A percentile compares a stretch with the other conserved stretches of the same genome.
phyloP scores from a whole-genome alignment of 2,888 invertebrate species.

The Rhamnusium bicolor region DNA sequence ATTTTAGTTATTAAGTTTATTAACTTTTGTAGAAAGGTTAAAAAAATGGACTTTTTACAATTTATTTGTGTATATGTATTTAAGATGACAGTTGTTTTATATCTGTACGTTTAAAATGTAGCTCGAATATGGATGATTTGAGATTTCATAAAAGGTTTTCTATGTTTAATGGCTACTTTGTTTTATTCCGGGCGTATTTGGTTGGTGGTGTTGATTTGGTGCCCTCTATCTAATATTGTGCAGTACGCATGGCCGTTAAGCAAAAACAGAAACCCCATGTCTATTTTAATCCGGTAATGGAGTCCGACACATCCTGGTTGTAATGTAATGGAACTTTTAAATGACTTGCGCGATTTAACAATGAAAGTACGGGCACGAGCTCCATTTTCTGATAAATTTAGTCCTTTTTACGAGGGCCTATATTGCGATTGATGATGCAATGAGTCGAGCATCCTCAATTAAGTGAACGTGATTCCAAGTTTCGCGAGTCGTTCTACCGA shows the following conservation, averaged over 20 bases:
- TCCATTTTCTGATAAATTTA: conserved; percentile 55
- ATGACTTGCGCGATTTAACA: conserved; percentile 56
- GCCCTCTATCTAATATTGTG: conserved; percentile 18
- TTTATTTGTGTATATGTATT: no score
- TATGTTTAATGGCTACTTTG: conserved; percentile 3
- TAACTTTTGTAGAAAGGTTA: no score
- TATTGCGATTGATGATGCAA: conserved; percentile 52
- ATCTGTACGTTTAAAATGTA: background rate
- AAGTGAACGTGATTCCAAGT: conserved; percentile 53
- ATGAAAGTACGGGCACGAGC: conserved; percentile 39
- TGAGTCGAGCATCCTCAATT: conserved; percentile 55
- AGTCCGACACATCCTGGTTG: conserved; percentile 55
- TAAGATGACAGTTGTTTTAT: background rate
- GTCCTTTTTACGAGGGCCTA: conserved; percentile 47
- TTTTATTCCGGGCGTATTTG: conserved; percentile 11
- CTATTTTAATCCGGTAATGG: conserved; percentile 60
- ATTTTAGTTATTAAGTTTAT: no score
- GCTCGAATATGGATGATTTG: background rate
- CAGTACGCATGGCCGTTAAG: conserved; percentile 5
- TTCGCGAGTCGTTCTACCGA: conserved; percentile 46
- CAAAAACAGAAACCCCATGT: conserved; percentile 38
- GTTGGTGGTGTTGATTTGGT: no score
- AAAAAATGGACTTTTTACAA: no score
- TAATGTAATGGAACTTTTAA: conserved; percentile 60
- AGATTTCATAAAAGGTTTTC: conserved; percentile 25